Percentiles rank a stretch among this genome's conserved stretches.
Conservation (phyloP, 2,113 vertebrate genomes). For the Lichenostomus cassidix region DNA sequence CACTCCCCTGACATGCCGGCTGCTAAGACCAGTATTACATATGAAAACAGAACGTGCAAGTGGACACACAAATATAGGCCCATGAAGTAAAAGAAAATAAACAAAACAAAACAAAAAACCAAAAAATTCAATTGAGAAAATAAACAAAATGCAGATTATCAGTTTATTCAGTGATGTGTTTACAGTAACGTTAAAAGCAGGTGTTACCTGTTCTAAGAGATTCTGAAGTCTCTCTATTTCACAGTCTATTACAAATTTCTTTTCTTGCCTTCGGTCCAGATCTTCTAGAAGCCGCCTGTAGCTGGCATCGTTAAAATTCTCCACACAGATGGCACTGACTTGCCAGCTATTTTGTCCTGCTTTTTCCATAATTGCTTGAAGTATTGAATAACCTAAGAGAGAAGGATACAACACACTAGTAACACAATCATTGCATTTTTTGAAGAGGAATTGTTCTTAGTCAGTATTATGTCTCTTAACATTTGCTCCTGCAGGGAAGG, state of each 20-base stretch:
- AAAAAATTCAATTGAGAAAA: background rate
- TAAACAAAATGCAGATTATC: background rate
- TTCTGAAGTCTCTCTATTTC: conserved; percentile 96
- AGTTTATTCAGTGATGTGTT: background rate
- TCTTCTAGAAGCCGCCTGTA: conserved; percentile 95
- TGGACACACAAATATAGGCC: background rate
- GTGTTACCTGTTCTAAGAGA: conserved; percentile 93
- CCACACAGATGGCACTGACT: conserved; percentile 98
- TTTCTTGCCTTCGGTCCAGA: conserved; percentile 94
- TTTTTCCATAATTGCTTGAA: conserved; percentile 99
- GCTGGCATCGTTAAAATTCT: conserved; percentile 96
- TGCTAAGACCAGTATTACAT: background rate
- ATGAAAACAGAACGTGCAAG: background rate
- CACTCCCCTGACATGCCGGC: background rate
- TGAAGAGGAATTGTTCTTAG: conserved; percentile 17
- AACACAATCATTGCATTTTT: background rate
- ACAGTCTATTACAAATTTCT: conserved; percentile 97
- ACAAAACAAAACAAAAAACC: background rate
- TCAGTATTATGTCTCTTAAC: background rate
- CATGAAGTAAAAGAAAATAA: background rate
- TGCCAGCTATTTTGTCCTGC: conserved; percentile 98
- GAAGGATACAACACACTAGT: conserved; percentile 43
- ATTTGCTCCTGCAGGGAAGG: background rate
- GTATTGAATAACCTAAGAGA: conserved; percentile 93
- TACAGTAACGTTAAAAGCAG: conserved; percentile 17